Evolutionary conservation across 2,797 vertebrate genomes (phyloP), one percentile per base, ranked within the genome.

Genomic region (Poecilia gillii): DNA sequence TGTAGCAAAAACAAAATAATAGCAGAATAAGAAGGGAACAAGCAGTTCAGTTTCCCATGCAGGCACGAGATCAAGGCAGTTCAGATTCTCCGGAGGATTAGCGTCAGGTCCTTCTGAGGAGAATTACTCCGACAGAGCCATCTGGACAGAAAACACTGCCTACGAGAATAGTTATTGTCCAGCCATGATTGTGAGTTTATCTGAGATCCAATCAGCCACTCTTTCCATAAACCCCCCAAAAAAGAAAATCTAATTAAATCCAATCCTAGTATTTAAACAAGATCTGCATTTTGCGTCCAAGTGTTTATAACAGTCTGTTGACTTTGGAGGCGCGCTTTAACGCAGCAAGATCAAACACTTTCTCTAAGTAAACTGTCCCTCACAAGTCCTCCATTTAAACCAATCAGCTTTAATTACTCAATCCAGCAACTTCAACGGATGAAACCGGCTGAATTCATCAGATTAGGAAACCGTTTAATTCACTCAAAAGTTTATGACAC

Each of bases 1-100:
- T 3, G 28, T 3, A 20, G 76, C 20, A 53, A 25, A 51, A 51
- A 23, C 41, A 55, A n/a, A n/a, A 11, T 2, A 28, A 62, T 13
- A 11, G 57, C 16, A 57, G 55, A 9, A 46, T 11, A 51, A 66
- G 20, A 25, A 84, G 55, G 23, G 57, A 76, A 1, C 62, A 81
- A 72, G 68, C 83, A 43, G 72, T 75, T 70, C n/a, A 2, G 79
- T 78, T 87, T 75, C 76, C 49, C 87, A 82, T 75, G 77, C 66
- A 87, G 78, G 78, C 89, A 84, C 53, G 81, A 92, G 90, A 93
- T 94, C 92, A 93, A 84, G 89, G 80, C 79, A 53, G 81, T 73
- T 23, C 84, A 89, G 91, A 93, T 90, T 93, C 92, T 83, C 85
- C 87, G 77, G 72, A 72, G 93, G 93, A 94, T 95, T 95, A 95